These are phyloP conservation scores for Eidolon helvum DNA, from an alignment of 2,113 vertebrate species.

Conservation along the genomic window DNA sequence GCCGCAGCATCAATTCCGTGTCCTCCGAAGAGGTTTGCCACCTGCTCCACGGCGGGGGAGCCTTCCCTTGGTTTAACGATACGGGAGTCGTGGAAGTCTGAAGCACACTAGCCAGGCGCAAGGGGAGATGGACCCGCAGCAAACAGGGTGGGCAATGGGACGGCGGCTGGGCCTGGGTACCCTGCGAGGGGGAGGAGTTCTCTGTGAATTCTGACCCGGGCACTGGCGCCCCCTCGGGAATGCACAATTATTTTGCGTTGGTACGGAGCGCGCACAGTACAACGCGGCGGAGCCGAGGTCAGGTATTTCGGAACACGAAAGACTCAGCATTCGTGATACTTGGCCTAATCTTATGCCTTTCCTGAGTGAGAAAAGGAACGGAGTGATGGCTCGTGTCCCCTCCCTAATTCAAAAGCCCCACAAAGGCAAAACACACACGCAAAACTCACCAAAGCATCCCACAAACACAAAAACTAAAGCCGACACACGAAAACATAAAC, in stretches of 20 bases:
- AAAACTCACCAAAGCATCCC: not conserved
- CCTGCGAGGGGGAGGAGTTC: not conserved
- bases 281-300: not conserved
- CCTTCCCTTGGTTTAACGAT: not conserved
- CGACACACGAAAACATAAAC: not conserved
- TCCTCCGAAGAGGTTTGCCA: slow-evolving; percentile 53
- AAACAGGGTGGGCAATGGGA: not conserved
- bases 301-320: not conserved
- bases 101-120: not conserved
- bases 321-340: not conserved
- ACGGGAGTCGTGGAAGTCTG: not conserved
- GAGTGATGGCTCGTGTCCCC: not conserved
- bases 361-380: not conserved
- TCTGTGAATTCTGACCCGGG: not conserved
- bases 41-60: not conserved
- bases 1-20: slow-evolving; percentile 22
- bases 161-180: not conserved
- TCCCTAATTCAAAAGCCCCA: not conserved
- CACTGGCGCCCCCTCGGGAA: slow-evolving; percentile 49
- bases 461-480: slow-evolving; percentile 3
- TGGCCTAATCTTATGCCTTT: slow-evolving; percentile 39
- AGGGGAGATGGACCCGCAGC: not conserved
- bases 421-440: slow-evolving; percentile 25
- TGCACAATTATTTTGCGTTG: not conserved
- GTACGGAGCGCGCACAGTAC: not conserved